Evolutionary conservation across 2,888 invertebrate genomes (phyloP), one percentile per base, ranked within the genome.

Genomic region (Steinernema scapterisci): DNA sequence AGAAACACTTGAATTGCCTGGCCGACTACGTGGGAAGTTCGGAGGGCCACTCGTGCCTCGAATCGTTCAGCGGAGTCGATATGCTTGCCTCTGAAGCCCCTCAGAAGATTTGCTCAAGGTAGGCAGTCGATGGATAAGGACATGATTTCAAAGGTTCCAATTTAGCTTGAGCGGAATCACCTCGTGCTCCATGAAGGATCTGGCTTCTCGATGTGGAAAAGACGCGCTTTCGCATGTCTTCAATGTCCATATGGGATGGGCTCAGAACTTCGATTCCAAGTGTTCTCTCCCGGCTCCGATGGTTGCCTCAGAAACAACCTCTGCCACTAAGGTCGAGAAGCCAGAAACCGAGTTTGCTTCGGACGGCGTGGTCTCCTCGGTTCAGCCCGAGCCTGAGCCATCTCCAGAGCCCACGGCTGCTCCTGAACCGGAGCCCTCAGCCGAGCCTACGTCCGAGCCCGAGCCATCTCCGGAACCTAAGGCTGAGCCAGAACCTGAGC

Each of bases 171-270:
- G 83, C 72, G 54, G 74, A 0, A 78, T 84, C n/a, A 76, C 85
- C 45, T 51, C 75, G 23, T 85, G 85, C 74, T 71, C 81, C 0
- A 70, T 81, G 6, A 46, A 46, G 2, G 77, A 76, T 11, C 77
- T 85, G 19, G 82, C 82, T 63, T 73, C 74, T 48, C 19, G 77
- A 19, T 86, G 86, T 72, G 86, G 86, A 6, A 82, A 79, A 70
- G 86, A 86, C 48, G 83, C 85, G n/a, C 77, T 85, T 27, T 76
- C 85, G 27, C 86, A 85, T 76, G 81, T 85, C 21, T 85, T 82
- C 77, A 82, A 82, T 73, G 56, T 82, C 11, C 84, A 85, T 73
- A 77, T 77, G 51, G 80, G 80, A 25, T 85, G 84, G 84, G 81
- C 80, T 0, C 77, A 74, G 13, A 73, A 77, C 23, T 84, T 80